A percentile compares a stretch with the other conserved stretches of the same genome.
Evolutionary conservation across 1,140 invertebrate species (phyloP).

Genomic region (Neodiprion virginianus): DNA sequence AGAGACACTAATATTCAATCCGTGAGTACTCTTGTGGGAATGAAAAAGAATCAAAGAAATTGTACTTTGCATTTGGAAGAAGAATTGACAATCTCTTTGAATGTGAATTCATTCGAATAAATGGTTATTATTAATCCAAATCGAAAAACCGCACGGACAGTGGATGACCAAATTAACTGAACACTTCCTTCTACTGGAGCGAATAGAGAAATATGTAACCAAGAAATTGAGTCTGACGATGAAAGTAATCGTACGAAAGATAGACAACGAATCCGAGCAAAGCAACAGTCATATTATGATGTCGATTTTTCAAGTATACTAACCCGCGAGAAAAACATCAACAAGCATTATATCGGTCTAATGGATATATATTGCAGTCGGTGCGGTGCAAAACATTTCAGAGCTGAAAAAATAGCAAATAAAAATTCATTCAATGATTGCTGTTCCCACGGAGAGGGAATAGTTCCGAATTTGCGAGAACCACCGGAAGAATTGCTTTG

Average conservation of each 20-base stretch:
- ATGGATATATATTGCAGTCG: conserved; percentile 22
- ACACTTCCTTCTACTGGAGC: neutral
- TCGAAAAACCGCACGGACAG: neutral
- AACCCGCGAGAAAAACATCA: neutral
- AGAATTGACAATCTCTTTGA: conserved; percentile 3
- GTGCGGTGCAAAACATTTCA: conserved; percentile 25
- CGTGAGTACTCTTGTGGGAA: neutral
- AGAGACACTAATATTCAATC: conserved; percentile 1
- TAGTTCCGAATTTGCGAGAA: conserved; percentile 11
- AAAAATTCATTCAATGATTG: conserved; percentile 26
- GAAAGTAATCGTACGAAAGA: neutral
- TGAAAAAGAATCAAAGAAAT: neutral
- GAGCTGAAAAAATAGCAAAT: conserved; percentile 21
- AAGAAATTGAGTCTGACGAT: neutral
- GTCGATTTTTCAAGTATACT: conserved; percentile 1
- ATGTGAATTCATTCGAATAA: neutral
- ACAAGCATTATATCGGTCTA: conserved; percentile 16
- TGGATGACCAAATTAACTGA: neutral
- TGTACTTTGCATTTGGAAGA: neutral
- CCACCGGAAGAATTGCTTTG: conserved; percentile 12
- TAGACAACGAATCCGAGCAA: neutral
- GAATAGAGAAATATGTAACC: conserved; percentile 3
- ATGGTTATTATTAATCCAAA: neutral
- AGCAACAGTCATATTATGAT: conserved; percentile 3
- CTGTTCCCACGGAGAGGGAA: conserved; percentile 19